A percentile compares a stretch with the other conserved stretches of the same genome.
phyloP scores from a whole-genome alignment of 2,797 vertebrate genomes.

The Melanotaenia boesemani region DNA sequence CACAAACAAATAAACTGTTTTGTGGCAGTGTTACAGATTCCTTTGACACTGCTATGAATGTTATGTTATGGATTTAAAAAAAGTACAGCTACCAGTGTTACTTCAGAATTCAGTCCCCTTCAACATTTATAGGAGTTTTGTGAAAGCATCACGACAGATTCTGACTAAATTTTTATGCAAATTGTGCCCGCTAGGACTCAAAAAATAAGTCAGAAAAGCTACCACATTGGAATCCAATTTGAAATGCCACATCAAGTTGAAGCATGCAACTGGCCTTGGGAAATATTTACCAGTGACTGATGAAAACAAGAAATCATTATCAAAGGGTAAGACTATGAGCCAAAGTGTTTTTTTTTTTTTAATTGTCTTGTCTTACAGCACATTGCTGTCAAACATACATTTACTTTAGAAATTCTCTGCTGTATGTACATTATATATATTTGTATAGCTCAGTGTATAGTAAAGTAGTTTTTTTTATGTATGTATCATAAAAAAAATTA shows the following conservation, averaged over 20 bases:
- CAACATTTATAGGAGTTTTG: not conserved
- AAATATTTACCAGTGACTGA: not conserved
- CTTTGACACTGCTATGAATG: too few relatives aligned
- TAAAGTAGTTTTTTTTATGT: too few relatives aligned
- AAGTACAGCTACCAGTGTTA: not conserved
- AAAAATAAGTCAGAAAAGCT: not conserved
- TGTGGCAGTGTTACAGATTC: not conserved
- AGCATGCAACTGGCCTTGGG: not conserved
- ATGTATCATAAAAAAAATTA: too few relatives aligned
- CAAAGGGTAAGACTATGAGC: not conserved
- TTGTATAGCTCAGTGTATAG: too few relatives aligned
- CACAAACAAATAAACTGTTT: not conserved
- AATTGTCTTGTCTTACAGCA: not conserved
- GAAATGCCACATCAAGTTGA: not conserved
- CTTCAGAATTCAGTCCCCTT: not conserved
- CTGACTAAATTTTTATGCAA: not conserved
- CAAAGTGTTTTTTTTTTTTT: not conserved
- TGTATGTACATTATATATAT: not conserved
- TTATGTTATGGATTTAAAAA: not conserved
- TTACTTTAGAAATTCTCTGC: not conserved
- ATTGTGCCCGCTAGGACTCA: not conserved
- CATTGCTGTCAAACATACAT: not conserved
- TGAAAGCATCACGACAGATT: not conserved
- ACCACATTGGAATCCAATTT: not conserved
- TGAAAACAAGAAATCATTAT: not conserved